phyloP scores from a whole-genome alignment of 2,888 invertebrate species.

The Tethea ocularis region DNA sequence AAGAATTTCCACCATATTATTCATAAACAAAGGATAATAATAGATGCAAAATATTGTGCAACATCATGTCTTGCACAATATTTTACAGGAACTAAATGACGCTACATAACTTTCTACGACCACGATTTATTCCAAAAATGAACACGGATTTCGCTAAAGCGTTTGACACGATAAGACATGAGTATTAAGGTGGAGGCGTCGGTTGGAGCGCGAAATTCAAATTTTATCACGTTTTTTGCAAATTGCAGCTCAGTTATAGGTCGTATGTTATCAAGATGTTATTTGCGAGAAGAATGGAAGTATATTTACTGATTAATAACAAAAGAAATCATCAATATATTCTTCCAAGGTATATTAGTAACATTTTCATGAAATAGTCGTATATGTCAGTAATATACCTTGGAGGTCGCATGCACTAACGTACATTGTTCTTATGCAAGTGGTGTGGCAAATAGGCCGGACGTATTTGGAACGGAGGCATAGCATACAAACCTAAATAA shows the following conservation, averaged over 20 bases:
- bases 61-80: not conserved
- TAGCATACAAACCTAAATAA: constrained; percentile 11
- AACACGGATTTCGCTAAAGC: not conserved
- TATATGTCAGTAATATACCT: no score
- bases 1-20: not conserved
- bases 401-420: constrained; percentile 1
- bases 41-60: not conserved
- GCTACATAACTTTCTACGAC: not conserved
- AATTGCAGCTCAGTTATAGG: no score
- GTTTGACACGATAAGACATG: not conserved
- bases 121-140: not conserved
- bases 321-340: no score
- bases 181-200: no score
- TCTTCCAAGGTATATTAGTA: no score
- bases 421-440: constrained; percentile 3
- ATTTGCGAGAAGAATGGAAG: no score
- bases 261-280: no score
- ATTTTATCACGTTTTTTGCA: no score
- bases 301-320: no score
- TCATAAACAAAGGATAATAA: not conserved
- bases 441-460: constrained; percentile 18
- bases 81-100: not conserved
- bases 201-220: no score
- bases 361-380: no score
- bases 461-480: constrained; percentile 11